These are phyloP conservation scores for Wiebesia pumilae DNA, from an alignment of 1,140 invertebrate genomes.

Conservation along the genomic window DNA sequence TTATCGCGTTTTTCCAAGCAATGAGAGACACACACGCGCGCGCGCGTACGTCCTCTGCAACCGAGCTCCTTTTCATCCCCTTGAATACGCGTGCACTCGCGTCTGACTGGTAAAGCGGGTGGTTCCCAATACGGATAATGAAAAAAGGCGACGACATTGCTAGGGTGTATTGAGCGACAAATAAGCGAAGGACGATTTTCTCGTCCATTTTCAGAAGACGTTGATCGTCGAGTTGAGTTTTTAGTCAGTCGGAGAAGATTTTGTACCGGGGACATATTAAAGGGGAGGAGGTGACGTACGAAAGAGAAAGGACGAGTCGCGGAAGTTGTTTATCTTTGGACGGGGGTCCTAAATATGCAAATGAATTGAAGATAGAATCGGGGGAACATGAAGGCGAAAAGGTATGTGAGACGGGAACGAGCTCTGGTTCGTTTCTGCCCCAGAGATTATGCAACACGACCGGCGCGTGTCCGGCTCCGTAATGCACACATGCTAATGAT, in stretches of 20 bases:
- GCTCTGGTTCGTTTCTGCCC: constrained; percentile 6
- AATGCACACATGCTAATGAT: background rate
- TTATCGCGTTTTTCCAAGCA: no score
- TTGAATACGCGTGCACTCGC: no score
- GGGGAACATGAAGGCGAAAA: constrained; percentile 66
- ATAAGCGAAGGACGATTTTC: background rate
- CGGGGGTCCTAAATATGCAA: constrained; percentile 68
- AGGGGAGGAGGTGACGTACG: constrained; percentile 55
- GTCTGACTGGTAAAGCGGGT: no score
- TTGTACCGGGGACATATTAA: constrained; percentile 56
- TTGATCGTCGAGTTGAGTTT: constrained; percentile 62
- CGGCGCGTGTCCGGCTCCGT: background rate
- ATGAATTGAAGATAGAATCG: constrained; percentile 70
- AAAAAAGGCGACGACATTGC: no score
- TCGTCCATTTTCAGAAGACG: constrained; percentile 4
- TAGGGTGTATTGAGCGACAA: no score
- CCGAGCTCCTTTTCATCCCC: no score
- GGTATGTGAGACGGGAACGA: constrained; percentile 50
- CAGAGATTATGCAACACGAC: constrained; percentile 35
- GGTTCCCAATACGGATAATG: no score
- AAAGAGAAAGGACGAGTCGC: constrained; percentile 56
- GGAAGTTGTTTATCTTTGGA: constrained; percentile 48
- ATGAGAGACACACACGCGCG: no score
- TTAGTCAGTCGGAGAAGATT: constrained; percentile 67
- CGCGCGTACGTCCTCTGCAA: no score